Base-by-base conservation (phyloP, 2,113 vertebrate genomes). In the Oryzias woworae region DNA sequence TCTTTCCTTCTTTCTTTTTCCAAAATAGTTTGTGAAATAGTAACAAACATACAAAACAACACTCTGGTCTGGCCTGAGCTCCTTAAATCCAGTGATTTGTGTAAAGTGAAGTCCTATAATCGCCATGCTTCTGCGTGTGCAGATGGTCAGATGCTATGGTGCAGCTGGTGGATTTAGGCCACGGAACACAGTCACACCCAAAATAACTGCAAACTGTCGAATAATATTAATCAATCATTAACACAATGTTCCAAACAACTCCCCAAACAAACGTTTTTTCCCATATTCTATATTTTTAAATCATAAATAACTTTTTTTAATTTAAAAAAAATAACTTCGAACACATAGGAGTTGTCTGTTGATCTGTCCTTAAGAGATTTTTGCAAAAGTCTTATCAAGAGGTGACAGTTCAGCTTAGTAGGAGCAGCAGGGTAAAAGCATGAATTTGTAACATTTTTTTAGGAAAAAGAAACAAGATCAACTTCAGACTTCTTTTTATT, bases 81-180 rank as follows among this genome's bases (percentile, higher is more conserved):
- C 63, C 46, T 51, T 52, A 20, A 73, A 47, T 67, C 70, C 41
- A 31, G 18, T 65, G 77, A 80, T 81, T 63, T 83, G 72, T 49
- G 8, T 50, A 69, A 53, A 43, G 58, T 48, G 59, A 78, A 55
- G 74, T 57, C 22, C 62, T 14, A 14, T 88, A 85, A 87, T 88
- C 88, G 61, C 22, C 48, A 67, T 66, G 75, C 66, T 42, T 43
- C 51, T 71, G 70, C 57, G 49, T 56, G 22, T 36, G 14, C 72
- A 71, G 71, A 81, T 77, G 72, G 72, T 44, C 47, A 41, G 36
- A 61, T n/a, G 52, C 23, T 15, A 26, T 13, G 22, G 51, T 50
- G 48, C 52, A 62, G 61, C 75, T 77, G 71, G 79, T 67, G 58
- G 75, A 79, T 81, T 65, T 83, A 84, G 71, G 79, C 63, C 57